These are phyloP conservation scores for Leucopternis melanops DNA, from an alignment of 2,113 vertebrate genomes.

Conservation along the genomic window DNA sequence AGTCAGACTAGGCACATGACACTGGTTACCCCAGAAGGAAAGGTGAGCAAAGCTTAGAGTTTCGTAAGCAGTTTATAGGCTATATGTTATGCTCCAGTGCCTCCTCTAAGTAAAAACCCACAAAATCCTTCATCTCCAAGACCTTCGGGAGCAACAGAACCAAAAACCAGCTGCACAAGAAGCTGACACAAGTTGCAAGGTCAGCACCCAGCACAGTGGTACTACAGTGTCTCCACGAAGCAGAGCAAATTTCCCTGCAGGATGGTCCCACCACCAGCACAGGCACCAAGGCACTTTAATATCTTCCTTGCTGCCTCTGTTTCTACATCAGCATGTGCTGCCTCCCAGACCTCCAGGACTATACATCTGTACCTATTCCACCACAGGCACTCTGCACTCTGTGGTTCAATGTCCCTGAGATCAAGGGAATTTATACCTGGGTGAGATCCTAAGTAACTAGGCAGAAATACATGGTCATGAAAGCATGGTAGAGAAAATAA, in stretches of 20 bases:
- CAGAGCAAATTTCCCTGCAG: neutral
- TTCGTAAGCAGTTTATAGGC: conserved; percentile 35
- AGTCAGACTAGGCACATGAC: conserved; percentile 31
- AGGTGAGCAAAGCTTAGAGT: conserved; percentile 31
- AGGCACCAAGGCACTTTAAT: rapidly evolving
- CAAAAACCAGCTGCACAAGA: neutral
- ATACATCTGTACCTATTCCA: rapidly evolving
- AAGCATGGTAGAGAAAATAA: neutral
- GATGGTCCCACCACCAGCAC: neutral
- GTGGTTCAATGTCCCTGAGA: neutral
- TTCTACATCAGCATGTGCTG: neutral
- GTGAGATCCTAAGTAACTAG: neutral
- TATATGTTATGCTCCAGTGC: neutral
- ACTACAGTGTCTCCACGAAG: neutral
- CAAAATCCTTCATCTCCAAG: neutral
- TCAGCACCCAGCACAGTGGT: neutral
- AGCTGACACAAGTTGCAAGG: neutral
- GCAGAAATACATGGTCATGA: neutral
- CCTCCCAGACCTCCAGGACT: neutral
- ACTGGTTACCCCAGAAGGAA: conserved; percentile 28
- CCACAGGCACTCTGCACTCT: neutral
- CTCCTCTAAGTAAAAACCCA: neutral
- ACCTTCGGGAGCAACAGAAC: neutral
- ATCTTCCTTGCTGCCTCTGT: neutral
- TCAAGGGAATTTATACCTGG: neutral